Conservation (phyloP, 2,888 invertebrate genomes). For the Pinctada fucata region DNA sequence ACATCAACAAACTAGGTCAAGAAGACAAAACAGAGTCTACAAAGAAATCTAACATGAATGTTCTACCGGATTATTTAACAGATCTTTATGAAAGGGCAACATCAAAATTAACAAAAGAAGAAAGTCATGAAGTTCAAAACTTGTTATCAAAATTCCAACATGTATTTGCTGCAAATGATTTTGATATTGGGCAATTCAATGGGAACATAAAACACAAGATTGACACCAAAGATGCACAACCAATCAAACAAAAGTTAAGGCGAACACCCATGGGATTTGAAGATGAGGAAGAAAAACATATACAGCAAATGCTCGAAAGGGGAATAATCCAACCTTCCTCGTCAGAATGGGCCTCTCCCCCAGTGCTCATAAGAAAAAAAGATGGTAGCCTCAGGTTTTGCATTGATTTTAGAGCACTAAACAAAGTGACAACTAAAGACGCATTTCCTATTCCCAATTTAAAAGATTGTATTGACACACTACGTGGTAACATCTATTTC, state of each 20-base stretch:
- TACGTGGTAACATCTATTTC: slow-evolving; percentile 29
- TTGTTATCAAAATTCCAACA: slow-evolving; percentile 18
- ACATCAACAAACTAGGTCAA: too few species aligned
- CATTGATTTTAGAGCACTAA: slow-evolving; percentile 31
- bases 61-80: not conserved
- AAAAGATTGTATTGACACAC: slow-evolving; percentile 27
- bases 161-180: slow-evolving; percentile 34
- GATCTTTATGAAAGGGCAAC: not conserved
- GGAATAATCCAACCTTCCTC: slow-evolving; percentile 27
- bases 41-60: too few species aligned
- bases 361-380: slow-evolving; percentile 33
- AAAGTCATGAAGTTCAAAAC: not conserved
- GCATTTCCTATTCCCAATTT: slow-evolving; percentile 38
- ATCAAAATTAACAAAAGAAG: not conserved
- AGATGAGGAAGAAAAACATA: slow-evolving; percentile 28
- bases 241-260: slow-evolving; percentile 26
- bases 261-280: slow-evolving; percentile 40
- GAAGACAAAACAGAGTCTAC: too few species aligned
- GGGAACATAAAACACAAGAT: slow-evolving; percentile 40
- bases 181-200: slow-evolving; percentile 37
- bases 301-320: slow-evolving; percentile 29
- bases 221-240: slow-evolving; percentile 36
- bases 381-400: slow-evolving; percentile 26
- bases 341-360: slow-evolving; percentile 30
- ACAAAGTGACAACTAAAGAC: slow-evolving; percentile 29